Percentiles rank a stretch among this genome's conserved stretches.
phyloP scores from a whole-genome alignment of 2,797 vertebrate species.

The Falco cherrug region DNA sequence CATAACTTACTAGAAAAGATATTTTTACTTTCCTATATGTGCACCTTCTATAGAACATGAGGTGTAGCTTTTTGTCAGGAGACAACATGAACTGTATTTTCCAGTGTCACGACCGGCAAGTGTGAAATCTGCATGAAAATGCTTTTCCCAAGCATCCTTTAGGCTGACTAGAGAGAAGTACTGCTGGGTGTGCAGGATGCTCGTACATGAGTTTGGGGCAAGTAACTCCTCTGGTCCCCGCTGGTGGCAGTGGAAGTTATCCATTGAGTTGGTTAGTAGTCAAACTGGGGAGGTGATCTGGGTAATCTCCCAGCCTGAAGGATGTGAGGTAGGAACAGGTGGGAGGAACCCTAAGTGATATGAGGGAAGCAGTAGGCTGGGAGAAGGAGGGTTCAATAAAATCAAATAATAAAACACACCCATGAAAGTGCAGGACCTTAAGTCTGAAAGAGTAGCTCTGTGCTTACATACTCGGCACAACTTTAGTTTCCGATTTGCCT shows the following conservation, averaged over 20 bases:
- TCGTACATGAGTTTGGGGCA: not conserved
- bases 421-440: not conserved
- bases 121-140: not conserved
- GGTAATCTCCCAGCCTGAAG: not conserved
- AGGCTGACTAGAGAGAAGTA: not conserved
- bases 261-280: not conserved
- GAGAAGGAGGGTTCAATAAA: constrained; percentile 4
- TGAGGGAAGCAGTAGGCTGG: not conserved
- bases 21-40: not conserved
- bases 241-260: not conserved
- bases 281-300: not conserved
- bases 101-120: not conserved
- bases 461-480: not conserved
- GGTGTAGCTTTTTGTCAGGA: not conserved
- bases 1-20: not conserved
- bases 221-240: not conserved
- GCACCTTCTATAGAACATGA: not conserved
- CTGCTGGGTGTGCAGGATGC: not conserved
- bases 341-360: not conserved
- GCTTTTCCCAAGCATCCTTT: not conserved
- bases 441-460: not conserved
- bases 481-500: not conserved
- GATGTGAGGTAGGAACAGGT: not conserved
- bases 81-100: not conserved
- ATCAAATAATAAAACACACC: not conserved